Base-by-base conservation (phyloP, 2,888 invertebrate genomes). In the Lutraria lutraria region DNA sequence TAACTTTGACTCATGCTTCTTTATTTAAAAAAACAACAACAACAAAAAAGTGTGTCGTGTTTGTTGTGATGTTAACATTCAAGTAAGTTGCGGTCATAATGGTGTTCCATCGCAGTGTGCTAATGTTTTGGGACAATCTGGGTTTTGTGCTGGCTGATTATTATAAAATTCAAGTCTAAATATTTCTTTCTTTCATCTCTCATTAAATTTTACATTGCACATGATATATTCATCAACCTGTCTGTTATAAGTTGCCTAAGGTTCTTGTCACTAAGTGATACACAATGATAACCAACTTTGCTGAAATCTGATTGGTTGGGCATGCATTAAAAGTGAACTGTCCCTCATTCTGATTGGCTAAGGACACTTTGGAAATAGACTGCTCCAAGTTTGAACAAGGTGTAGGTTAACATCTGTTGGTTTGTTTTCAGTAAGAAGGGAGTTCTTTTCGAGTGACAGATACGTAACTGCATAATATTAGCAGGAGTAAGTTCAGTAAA, bases 401-500 rank as follows among this genome's bases (percentile, higher is more conserved):
- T 76, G 16, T 31, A 76, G 76, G 76, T 76, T 76, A 76, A 31
- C 31, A 76, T 76, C 31, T 76, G 13, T 76, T 76, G 76, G 76
- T 76, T 53, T 81, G 54, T 63, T 85, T 85, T 85, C 85, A 85
- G 85, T 85, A 54, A 85, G 85, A 79, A 79, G 85, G 53, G 85
- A 85, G 60, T 85, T 85, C 85, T 80, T 85, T 85, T 85, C 85
- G 60, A 80, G 56, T n/a, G 85, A 85, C 85, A 80, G 84, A 76
- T 84, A 76, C 21, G 52, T 54, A 29, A 72, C 84, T 43, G 52
- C 76, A 54, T 84, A 84, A 76, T 29, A 29, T 43, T 31, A 52
- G 76, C 76, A 76, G 84, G 84, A 68, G 76, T 76, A 76, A 84
- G 76, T 84, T 52, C 10, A 34, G 76, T 13, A 76, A 76, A 31